These are phyloP conservation scores for Leuciscus waleckii DNA, from an alignment of 2,797 vertebrate species.

Conservation along the genomic window DNA sequence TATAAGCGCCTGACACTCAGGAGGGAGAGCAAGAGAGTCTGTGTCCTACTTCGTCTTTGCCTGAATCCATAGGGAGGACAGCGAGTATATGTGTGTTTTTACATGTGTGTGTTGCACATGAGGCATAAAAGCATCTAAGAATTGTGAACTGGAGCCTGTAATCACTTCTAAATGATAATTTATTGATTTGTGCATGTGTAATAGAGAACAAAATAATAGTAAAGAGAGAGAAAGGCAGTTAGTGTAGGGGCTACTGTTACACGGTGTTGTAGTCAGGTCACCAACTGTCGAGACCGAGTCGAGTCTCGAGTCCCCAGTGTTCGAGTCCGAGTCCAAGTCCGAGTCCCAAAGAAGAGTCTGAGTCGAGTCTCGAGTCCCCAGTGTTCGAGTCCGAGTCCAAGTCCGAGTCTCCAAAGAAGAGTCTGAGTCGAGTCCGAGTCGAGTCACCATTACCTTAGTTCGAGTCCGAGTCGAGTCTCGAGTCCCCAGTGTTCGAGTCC, in stretches of 20 bases:
- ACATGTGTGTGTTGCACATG: constrained; percentile 27
- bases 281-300: too few species aligned
- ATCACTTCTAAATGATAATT: not conserved
- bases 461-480: too few species aligned
- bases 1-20: constrained; percentile 72
- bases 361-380: too few species aligned
- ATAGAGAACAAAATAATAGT: not conserved
- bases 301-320: too few species aligned
- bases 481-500: too few species aligned
- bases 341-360: too few species aligned
- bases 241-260: not conserved
- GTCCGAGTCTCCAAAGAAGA: too few species aligned
- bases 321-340: too few species aligned
- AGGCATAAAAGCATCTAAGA: not conserved
- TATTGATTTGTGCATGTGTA: not conserved
- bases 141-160: not conserved
- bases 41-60: constrained; percentile 74
- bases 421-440: too few species aligned
- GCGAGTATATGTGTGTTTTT: constrained; percentile 36
- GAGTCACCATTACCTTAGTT: too few species aligned
- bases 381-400: too few species aligned
- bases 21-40: constrained; percentile 67
- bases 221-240: not conserved
- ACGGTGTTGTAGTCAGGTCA: too few species aligned
- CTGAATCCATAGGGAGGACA: constrained; percentile 70